Evolutionary conservation across 2,888 invertebrate species (phyloP).

Genomic region (Melanostoma mellinum): DNA sequence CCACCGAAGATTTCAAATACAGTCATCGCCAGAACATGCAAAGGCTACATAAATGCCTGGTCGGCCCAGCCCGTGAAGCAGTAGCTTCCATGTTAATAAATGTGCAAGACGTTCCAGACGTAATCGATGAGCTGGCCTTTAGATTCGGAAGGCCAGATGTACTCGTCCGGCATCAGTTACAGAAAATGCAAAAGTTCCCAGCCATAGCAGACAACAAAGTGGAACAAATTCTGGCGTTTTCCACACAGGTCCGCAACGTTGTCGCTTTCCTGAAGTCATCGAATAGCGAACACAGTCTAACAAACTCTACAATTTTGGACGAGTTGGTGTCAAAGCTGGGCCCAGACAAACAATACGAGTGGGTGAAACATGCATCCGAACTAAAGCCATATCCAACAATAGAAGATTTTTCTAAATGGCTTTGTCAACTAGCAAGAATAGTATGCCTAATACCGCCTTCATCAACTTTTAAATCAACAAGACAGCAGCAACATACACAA

Average conservation of each 20-base stretch:
- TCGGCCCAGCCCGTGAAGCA: too few species aligned
- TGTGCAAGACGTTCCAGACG: too few species aligned
- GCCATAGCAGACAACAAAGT: too few species aligned
- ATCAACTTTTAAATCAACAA: background rate
- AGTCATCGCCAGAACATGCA: too few species aligned
- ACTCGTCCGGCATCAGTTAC: too few species aligned
- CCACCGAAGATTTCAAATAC: too few species aligned
- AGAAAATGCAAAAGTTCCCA: too few species aligned
- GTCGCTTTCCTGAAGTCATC: conserved; percentile 12
- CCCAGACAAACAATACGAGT: conserved; percentile 22
- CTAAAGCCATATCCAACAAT: conserved; percentile 3
- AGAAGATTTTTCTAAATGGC: conserved; percentile 29
- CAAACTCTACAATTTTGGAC: background rate
- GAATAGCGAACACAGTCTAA: conserved; percentile 1
- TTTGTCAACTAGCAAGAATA: conserved; percentile 35
- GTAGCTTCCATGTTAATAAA: too few species aligned
- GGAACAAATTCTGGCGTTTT: too few species aligned
- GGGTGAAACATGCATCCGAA: conserved; percentile 12
- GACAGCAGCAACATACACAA: conserved; percentile 3
- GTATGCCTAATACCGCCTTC: conserved; percentile 3
- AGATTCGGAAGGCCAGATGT: too few species aligned
- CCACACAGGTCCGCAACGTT: conserved; percentile 26
- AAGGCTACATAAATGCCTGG: too few species aligned
- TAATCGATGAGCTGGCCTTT: too few species aligned
- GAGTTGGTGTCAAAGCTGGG: conserved; percentile 2